Evolutionary conservation across 2,888 invertebrate genomes (phyloP).

Genomic region (Lissonota sp.): DNA sequence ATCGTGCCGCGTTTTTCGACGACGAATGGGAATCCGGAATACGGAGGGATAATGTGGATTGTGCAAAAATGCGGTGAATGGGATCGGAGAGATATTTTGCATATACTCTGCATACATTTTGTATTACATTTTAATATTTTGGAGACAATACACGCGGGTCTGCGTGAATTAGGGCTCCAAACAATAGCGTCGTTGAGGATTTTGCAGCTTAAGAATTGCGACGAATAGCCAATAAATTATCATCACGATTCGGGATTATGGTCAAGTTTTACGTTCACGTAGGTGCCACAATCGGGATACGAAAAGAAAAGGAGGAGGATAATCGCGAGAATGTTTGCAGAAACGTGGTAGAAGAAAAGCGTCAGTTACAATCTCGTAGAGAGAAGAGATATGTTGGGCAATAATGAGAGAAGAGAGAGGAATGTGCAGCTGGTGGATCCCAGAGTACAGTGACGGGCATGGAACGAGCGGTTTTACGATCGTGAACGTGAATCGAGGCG

Average conservation of each 20-base stretch:
- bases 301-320: neutral
- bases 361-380: neutral
- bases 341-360: neutral
- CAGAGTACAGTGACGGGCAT: slow-evolving; percentile 1
- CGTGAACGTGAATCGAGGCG: slow-evolving; percentile 8
- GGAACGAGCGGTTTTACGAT: slow-evolving; percentile 46
- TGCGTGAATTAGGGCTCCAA: too few relatives aligned
- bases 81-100: neutral
- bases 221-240: too few relatives aligned
- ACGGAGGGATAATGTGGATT: neutral
- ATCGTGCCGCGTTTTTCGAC: neutral
- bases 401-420: neutral
- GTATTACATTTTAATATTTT: too few relatives aligned
- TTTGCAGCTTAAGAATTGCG: too few relatives aligned
- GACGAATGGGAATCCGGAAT: slow-evolving; percentile 17
- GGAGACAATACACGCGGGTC: too few relatives aligned
- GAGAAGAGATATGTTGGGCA: neutral
- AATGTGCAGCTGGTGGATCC: slow-evolving; percentile 1
- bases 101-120: too few relatives aligned
- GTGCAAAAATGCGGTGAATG: neutral
- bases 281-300: neutral
- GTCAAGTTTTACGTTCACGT: too few relatives aligned
- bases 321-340: neutral
- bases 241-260: too few relatives aligned
- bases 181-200: too few relatives aligned